Percentiles rank a stretch among this genome's conserved stretches.
Evolutionary conservation across 2,113 vertebrate genomes (phyloP).

Genomic region (Hucho hucho): DNA sequence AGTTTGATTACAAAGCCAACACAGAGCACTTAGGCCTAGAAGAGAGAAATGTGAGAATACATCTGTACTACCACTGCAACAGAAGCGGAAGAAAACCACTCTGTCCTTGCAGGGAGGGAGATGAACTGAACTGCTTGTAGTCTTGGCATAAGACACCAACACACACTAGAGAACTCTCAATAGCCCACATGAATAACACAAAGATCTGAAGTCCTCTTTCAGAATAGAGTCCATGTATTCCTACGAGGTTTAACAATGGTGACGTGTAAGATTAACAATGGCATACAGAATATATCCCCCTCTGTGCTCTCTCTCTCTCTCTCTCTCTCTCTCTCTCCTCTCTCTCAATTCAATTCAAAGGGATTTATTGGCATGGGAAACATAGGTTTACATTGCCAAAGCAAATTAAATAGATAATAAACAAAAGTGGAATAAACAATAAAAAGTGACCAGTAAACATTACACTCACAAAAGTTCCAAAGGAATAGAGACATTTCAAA

Average conservation of each 20-base stretch:
- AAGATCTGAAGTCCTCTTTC: conserved; percentile 48
- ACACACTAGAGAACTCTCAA: conserved; percentile 39
- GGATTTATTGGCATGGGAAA: too few relatives aligned
- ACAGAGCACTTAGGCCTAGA: conserved; percentile 36
- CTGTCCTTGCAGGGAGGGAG: background rate
- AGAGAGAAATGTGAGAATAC: conserved; percentile 22
- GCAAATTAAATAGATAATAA: conserved; percentile 53
- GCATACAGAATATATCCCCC: conserved; percentile 90
- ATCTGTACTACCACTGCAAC: conserved; percentile 19
- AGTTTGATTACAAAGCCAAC: conserved; percentile 63
- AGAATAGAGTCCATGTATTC: conserved; percentile 60
- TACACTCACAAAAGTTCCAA: too few relatives aligned
- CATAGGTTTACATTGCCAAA: too few relatives aligned
- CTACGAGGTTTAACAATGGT: conserved; percentile 79
- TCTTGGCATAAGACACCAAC: conserved; percentile 49
- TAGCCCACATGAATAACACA: conserved; percentile 60
- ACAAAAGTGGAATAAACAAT: too few relatives aligned
- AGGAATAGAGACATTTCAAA: too few relatives aligned
- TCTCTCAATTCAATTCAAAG: conserved; percentile 51
- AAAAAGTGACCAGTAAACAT: too few relatives aligned
- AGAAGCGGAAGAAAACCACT: background rate
- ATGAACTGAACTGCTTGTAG: conserved; percentile 19
- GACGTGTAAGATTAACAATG: conserved; percentile 88
- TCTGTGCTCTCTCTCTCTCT: conserved; percentile 37
- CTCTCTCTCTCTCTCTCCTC: too few relatives aligned